Base-by-base conservation (phyloP, 1,140 invertebrate genomes). In the Drosophila jambulina region DNA sequence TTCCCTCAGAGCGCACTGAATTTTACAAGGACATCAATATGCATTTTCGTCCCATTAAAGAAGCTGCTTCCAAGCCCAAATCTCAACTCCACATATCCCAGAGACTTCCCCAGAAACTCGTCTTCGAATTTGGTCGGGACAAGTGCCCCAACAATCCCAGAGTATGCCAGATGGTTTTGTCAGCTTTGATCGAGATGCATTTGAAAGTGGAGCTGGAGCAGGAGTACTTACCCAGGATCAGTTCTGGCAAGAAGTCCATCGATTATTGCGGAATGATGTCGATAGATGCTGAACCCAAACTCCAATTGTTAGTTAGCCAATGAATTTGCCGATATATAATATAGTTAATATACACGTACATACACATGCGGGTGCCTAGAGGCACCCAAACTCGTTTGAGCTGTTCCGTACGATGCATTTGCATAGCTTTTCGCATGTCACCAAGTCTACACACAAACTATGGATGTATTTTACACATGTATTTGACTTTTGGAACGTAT, bases 381-480 rank as follows among this genome's bases (percentile, higher is more conserved):
- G 27, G n/a, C 29, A 27, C 32, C 38, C 38, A n/a, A 27, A 29
- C 34, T 29, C n/a, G 36, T 53, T 78, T 69, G 46, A 69, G 75
- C 80, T 75, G 80, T 67, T 83, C 70, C 63, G 75, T 75, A 64
- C 29, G 19, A 54, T 59, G 77, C 77, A 80, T 80, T 84, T 80
- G 77, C 72, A 74, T 84, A 48, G 82, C 82, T 74, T 84, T 77
- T 85, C 77, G 62, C 71, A 84, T 79, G 40, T 60, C 75, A 69
- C 46, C 62, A 19, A 56, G n/a, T 54, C 51, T 54, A 54, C 40
- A 77, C 42, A 81, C 34, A 23, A 58, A 70, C 36, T 76, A 71
- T 68, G 46, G 58, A 60, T 80, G 65, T 84, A 80, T 76, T 83
- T 70, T 75, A 82, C 56, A 54, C 21, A 54, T 6, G 21, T 75